These are phyloP conservation scores for Falco concolor DNA, from an alignment of 2,797 vertebrate species.

Conservation along the genomic window DNA sequence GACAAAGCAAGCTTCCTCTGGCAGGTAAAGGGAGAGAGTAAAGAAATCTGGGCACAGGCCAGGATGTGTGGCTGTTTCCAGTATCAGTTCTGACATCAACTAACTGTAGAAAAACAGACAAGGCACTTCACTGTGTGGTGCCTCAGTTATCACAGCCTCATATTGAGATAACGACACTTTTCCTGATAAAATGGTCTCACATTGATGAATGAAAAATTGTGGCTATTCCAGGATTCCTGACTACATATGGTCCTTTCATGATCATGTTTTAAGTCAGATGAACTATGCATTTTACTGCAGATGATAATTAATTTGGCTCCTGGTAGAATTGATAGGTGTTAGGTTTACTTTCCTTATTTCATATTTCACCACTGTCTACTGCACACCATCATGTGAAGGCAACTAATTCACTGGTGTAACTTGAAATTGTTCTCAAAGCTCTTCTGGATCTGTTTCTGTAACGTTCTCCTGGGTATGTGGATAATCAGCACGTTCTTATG, in stretches of 20 bases:
- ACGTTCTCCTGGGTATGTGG: not conserved
- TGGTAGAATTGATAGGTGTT: not conserved
- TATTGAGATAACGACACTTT: not conserved
- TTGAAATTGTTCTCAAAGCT: not conserved
- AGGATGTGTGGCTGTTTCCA: not conserved
- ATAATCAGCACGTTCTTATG: not conserved
- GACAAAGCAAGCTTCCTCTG: not conserved
- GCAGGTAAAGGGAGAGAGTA: not conserved
- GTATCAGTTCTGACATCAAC: not conserved
- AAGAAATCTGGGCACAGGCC: not conserved
- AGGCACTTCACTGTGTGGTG: not conserved
- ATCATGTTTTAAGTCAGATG: not conserved
- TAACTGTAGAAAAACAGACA: not conserved
- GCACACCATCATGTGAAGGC: not conserved
- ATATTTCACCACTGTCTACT: not conserved
- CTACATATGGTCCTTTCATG: not conserved
- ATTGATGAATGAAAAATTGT: not conserved
- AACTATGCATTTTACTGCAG: not conserved
- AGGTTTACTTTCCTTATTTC: not conserved
- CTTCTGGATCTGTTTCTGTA: not conserved
- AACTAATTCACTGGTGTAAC: not conserved
- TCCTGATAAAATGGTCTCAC: not conserved
- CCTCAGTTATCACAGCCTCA: not conserved
- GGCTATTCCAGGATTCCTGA: not conserved
- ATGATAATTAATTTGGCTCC: not conserved